Base-by-base conservation (phyloP, 2,888 invertebrate genomes). In the Drosophila prolongata region DNA sequence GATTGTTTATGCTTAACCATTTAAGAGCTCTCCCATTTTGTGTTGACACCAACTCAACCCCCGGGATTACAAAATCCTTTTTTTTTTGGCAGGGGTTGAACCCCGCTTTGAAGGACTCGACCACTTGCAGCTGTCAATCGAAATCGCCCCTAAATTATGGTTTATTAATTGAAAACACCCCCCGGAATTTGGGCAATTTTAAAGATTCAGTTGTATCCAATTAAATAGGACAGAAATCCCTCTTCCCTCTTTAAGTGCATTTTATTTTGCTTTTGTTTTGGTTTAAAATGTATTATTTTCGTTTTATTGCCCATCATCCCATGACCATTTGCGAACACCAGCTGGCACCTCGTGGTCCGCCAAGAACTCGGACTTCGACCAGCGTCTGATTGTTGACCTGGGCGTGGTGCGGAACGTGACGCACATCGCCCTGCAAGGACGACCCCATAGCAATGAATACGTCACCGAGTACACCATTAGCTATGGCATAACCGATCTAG, bases 341-440 rank as follows among this genome's bases (percentile, higher is more conserved):
- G 97, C 96, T 95, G 94, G 95, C 92, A 96, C 96, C 94, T 97
- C 97, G 90, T 98, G 98, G 98, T 97, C 97, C 78, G 97, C 98
- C 60, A 95, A 95, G 90, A 95, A 95, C 93, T 97, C 96, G 91
- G 98, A 99, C 94, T 97, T 97, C 93, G 96, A 95, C 92, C 99
- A 99, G 93, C 96, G 96, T 93, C 94, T 99, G 86, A 95, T 96
- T 78, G 94, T 99, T 91, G 98, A 99, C 93, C 94, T 99, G 92
- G 97, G 97, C 70, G 94, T 94, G 87, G 95, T 96, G 80, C 97
- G 95, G 94, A 98, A 98, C 92, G 94, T 99, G 81, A 98, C 98
- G 40, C 94, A 96, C 77, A 96, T 98, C 67, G 96, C 96, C 78
- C 97, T 98, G 30, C 97, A 97, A 92, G 99, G 99, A 79, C 95